Base-by-base conservation (phyloP, 2,797 vertebrate genomes). In the Crax fasciolata region DNA sequence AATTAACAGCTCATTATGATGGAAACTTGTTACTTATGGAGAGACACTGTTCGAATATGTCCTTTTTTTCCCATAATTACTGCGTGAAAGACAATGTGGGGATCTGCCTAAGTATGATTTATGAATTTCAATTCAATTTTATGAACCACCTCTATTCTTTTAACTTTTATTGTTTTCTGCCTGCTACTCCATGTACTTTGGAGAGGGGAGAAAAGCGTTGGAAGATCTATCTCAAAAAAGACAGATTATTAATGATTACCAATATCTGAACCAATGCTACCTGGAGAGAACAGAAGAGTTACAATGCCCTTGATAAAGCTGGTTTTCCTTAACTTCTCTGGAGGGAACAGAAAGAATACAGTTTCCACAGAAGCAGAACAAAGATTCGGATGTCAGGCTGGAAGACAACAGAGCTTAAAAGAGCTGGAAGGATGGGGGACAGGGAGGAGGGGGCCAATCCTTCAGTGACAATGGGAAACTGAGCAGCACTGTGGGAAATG, bases 1-100 rank as follows among this genome's bases (percentile, higher is more conserved):
- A 94, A 87, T 89, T 87, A 91, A 73, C n/a, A 93, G 58, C 30
- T 95, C 15, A 66, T 94, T 94, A 87, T n/a, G 74, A 91, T 39
- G 48, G 55, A 87, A 94, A 81, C 17, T 38, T 86, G 21, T 55
- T 73, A 81, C n/a, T 73, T 78, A 70, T 1, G 18, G 51, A 76
- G 12, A 88, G 38, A 84, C 7, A 55, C 8, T 38, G 4, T 52
- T 19, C 38, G 4, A 76, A 82, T 38, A 93, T 85, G 66, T 51
- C 7, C 25, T 4, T 4, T 28, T 78, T 94, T 83, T 81, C 3
- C 32, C 11, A 52, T 58, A 73, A 79, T 76, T 84, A 70, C n/a
- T 3, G 6, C 38, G 14, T n/a, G 32, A 88, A 86, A 87, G 61
- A 77, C 7, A 65, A 41, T 73, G 90, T 73, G 19, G n/a, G n/a